phyloP scores from a whole-genome alignment of 2,888 invertebrate species.

The Ochropacha duplaris region DNA sequence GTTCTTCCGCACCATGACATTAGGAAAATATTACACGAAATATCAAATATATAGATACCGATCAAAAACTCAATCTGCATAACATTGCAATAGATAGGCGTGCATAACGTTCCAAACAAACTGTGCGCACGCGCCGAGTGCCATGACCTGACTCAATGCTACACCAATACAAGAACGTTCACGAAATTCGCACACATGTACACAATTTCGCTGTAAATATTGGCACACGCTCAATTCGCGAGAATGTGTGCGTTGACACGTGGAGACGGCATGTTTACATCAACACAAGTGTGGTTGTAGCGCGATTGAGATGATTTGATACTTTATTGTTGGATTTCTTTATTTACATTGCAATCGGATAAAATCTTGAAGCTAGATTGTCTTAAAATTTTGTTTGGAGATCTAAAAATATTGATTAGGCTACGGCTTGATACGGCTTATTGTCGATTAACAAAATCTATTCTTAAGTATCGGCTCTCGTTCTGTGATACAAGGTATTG shows the following conservation, averaged over 20 bases:
- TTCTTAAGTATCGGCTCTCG: too few species aligned
- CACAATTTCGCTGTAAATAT: constrained; percentile 13
- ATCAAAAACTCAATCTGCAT: not conserved
- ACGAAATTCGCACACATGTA: constrained; percentile 14
- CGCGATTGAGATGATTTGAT: constrained; percentile 42
- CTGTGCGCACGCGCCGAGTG: constrained; percentile 69
- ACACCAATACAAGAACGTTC: constrained; percentile 32
- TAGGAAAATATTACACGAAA: too few species aligned
- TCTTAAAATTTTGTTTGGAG: too few species aligned
- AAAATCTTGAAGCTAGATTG: too few species aligned
- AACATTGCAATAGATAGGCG: not conserved
- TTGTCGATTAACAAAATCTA: too few species aligned
- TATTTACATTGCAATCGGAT: too few species aligned
- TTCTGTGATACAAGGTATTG: too few species aligned
- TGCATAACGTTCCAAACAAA: constrained; percentile 30
- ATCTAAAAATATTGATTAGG: too few species aligned
- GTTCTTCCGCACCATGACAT: too few species aligned
- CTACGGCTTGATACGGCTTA: too few species aligned
- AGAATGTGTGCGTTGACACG: constrained; percentile 25
- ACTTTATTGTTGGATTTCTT: constrained; percentile 24
- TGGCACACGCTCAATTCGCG: constrained; percentile 2
- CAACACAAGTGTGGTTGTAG: constrained; percentile 54
- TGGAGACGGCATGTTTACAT: constrained; percentile 62
- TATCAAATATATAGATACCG: too few species aligned
- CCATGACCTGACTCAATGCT: constrained; percentile 82